Evolutionary conservation across 2,113 vertebrate species (phyloP).

Genomic region (Tympanuchus pallidicinctus): DNA sequence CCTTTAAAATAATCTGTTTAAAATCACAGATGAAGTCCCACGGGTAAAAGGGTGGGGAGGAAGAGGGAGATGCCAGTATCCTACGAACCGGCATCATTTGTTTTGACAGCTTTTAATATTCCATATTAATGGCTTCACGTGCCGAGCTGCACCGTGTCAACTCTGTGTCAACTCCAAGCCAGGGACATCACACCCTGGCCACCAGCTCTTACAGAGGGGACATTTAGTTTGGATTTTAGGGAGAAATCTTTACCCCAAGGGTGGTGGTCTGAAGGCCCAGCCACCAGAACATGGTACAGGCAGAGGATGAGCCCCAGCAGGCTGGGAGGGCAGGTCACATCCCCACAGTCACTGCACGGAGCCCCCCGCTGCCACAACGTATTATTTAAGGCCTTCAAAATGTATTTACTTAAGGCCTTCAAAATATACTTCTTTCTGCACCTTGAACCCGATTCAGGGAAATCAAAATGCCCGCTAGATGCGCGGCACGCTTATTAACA

Average conservation of each 20-base stretch:
- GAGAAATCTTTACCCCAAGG: too few relatives aligned
- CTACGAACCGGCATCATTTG: slow-evolving; percentile 25
- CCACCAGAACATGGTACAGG: neutral
- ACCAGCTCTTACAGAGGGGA: neutral
- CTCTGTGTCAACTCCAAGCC: neutral
- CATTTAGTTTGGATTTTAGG: too few relatives aligned
- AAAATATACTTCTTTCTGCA: neutral
- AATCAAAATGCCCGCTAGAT: slow-evolving; percentile 21
- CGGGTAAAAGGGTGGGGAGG: slow-evolving; percentile 47
- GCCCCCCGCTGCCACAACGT: neutral
- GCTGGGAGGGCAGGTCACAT: neutral
- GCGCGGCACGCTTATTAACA: neutral
- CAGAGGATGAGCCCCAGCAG: neutral
- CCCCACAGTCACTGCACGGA: neutral
- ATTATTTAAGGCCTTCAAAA: neutral
- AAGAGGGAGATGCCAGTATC: slow-evolving; percentile 53
- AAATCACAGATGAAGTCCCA: slow-evolving; percentile 35
- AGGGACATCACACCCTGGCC: neutral
- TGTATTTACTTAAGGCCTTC: neutral
- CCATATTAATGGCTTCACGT: slow-evolving; percentile 3
- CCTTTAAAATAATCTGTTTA: slow-evolving; percentile 15
- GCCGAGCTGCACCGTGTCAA: neutral
- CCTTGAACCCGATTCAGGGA: neutral
- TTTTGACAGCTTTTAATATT: slow-evolving; percentile 60
- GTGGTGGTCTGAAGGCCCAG: neutral